phyloP scores from a whole-genome alignment of 2,888 invertebrate genomes.

The Lycophotia porphyrea region DNA sequence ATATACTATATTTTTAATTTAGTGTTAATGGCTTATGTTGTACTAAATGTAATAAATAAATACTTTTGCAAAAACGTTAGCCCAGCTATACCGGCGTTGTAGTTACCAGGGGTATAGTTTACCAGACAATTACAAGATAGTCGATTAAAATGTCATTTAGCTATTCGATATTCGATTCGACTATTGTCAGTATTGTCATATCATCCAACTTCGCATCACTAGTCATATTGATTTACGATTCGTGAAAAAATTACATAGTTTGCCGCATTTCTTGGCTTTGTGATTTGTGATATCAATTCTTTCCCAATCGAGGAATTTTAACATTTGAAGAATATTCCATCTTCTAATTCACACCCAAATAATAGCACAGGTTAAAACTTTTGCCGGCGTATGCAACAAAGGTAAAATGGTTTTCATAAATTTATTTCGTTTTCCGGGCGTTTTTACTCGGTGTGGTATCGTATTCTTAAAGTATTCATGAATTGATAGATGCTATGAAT shows the following conservation, averaged over 20 bases:
- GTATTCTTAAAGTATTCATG: not conserved
- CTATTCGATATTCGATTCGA: not conserved
- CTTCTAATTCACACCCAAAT: not conserved
- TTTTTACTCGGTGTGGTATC: not conserved
- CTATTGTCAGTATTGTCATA: not conserved
- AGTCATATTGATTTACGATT: slow-evolving; percentile 30
- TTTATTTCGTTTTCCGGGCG: too few species aligned
- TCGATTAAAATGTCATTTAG: not conserved
- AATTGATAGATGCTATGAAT: not conserved
- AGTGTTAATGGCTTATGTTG: too few species aligned
- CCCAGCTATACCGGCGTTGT: too few species aligned
- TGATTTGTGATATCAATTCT: slow-evolving; percentile 2
- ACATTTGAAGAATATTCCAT: not conserved
- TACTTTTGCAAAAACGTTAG: too few species aligned
- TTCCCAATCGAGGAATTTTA: not conserved
- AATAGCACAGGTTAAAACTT: not conserved
- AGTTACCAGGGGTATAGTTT: too few species aligned
- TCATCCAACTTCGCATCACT: slow-evolving; percentile 1
- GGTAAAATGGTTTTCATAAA: slow-evolving; percentile 8
- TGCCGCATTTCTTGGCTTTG: slow-evolving; percentile 9
- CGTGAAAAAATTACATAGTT: not conserved
- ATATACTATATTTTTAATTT: too few species aligned
- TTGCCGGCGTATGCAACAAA: slow-evolving; percentile 29
- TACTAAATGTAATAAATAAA: too few species aligned
- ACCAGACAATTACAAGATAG: not conserved